Conservation (phyloP, 2,797 vertebrate species). For the Scolopax rusticola region DNA sequence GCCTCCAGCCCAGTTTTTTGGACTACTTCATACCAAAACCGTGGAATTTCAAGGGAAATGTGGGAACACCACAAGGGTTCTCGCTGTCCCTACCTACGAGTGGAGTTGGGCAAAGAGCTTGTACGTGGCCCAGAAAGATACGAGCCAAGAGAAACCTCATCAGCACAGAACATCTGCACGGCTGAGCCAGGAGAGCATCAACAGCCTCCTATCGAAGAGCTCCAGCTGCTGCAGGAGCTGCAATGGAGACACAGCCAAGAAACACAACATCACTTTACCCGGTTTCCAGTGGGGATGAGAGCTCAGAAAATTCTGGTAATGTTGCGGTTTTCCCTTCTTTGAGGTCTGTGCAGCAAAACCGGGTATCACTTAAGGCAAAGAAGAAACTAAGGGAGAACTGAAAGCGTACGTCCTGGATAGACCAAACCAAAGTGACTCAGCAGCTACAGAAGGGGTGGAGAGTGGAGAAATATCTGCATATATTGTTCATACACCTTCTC, state of each 20-base stretch:
- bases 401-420: background rate
- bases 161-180: background rate
- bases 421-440: background rate
- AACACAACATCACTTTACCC: background rate
- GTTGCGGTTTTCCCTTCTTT: background rate
- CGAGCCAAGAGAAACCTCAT: background rate
- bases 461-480: rapidly evolving
- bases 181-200: background rate
- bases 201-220: background rate
- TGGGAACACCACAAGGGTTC: background rate
- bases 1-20: background rate
- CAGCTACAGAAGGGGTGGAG: background rate
- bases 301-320: background rate
- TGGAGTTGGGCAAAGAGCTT: background rate
- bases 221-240: background rate
- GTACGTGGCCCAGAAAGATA: background rate
- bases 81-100: background rate
- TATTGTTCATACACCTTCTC: background rate
- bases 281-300: background rate
- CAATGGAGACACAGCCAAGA: background rate
- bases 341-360: background rate
- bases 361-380: background rate
- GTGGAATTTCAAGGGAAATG: background rate
- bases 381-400: background rate
- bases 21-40: background rate